These are phyloP conservation scores for Ciconia maguari DNA, from an alignment of 2,113 vertebrate species.

Conservation along the genomic window DNA sequence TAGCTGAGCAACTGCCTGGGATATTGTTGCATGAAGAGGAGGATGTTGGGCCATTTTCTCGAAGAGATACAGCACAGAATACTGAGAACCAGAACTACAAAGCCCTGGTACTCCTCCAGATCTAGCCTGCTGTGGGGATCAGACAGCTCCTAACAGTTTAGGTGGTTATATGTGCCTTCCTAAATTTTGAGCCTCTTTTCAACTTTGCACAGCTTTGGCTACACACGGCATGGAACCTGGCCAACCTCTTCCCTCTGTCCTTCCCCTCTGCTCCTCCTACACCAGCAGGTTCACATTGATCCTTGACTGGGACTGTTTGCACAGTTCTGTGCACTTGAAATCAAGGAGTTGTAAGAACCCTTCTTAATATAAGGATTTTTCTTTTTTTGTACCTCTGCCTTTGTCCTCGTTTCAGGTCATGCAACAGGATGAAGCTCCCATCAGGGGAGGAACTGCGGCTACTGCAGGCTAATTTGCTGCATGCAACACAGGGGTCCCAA, in stretches of 20 bases:
- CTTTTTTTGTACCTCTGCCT: neutral
- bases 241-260: neutral
- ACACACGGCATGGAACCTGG: neutral
- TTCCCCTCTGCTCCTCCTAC: neutral
- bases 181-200: neutral
- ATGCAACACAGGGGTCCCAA: neutral
- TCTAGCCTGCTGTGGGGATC: neutral
- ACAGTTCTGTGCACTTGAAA: neutral
- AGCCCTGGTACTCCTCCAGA: neutral
- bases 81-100: neutral
- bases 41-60: neutral
- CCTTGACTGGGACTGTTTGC: neutral
- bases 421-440: neutral
- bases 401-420: neutral
- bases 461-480: neutral
- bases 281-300: neutral
- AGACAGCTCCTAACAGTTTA: neutral
- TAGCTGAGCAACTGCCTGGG: neutral
- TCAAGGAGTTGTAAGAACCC: neutral
- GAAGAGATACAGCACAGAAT: neutral
- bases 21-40: neutral
- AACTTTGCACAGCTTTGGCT: neutral
- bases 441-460: neutral
- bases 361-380: neutral
- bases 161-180: neutral